Conservation (phyloP, 2,113 vertebrate species). For the Bujurquina vittata region DNA sequence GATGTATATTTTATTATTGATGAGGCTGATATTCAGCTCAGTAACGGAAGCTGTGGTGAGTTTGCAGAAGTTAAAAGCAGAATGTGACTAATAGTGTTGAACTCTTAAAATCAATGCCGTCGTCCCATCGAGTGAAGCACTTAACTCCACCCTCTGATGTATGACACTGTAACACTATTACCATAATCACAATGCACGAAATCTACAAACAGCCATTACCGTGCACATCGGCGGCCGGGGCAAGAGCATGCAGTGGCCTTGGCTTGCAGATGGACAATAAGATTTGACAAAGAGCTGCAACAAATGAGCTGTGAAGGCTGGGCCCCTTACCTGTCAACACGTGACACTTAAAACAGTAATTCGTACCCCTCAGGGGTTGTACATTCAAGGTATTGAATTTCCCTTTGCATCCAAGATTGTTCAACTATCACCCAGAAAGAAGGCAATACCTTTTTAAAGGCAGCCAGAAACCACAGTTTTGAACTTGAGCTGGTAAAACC, state of each 20-base stretch:
- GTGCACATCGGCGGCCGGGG: background rate
- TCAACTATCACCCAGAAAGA: conserved; percentile 31
- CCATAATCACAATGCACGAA: conserved; percentile 17
- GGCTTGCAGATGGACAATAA: conserved; percentile 47
- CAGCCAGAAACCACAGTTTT: conserved; percentile 5
- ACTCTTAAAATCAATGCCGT: conserved; percentile 47
- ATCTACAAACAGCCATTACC: conserved; percentile 20
- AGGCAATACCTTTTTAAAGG: conserved; percentile 31
- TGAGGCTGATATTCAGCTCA: conserved; percentile 51
- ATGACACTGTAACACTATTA: background rate
- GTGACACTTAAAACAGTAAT: conserved; percentile 72
- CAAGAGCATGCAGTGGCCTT: background rate
- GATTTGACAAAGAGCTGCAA: conserved; percentile 59
- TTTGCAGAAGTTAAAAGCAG: conserved; percentile 47
- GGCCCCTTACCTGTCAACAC: conserved; percentile 73
- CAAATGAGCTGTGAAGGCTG: conserved; percentile 75
- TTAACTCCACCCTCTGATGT: conserved; percentile 19
- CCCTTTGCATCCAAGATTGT: conserved; percentile 46
- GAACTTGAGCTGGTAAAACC: background rate
- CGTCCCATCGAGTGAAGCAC: conserved; percentile 33
- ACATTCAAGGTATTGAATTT: conserved; percentile 63
- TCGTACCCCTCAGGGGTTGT: conserved; percentile 43
- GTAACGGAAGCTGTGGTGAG: conserved; percentile 58
- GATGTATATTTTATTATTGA: conserved; percentile 51
- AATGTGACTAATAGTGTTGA: conserved; percentile 9